These are phyloP conservation scores for Avahi laniger DNA, from an alignment of 2,797 vertebrate genomes.

Conservation along the genomic window DNA sequence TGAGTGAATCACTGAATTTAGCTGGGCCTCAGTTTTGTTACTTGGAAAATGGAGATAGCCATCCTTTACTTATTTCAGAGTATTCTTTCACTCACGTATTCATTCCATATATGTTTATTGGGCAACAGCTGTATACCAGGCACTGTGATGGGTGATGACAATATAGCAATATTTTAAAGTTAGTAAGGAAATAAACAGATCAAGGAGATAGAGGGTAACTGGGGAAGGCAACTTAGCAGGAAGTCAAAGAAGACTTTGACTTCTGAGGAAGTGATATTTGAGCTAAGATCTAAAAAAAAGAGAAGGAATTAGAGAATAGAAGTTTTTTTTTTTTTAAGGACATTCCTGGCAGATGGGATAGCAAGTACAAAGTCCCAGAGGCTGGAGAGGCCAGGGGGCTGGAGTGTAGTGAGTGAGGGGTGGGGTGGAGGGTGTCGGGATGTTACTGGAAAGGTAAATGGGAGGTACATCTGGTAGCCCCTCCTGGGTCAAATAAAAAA, in stretches of 20 bases:
- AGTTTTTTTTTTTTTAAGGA: background rate
- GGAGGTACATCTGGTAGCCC: background rate
- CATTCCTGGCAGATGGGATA: background rate
- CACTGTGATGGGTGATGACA: background rate
- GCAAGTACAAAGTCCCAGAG: background rate
- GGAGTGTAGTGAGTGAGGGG: background rate
- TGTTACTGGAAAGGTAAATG: background rate
- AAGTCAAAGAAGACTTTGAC: background rate
- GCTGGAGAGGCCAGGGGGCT: background rate
- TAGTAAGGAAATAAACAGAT: background rate
- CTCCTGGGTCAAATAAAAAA: background rate
- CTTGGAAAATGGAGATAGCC: background rate
- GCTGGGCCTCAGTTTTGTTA: background rate
- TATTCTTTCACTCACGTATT: background rate
- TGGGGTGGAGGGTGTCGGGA: background rate
- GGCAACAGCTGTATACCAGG: background rate
- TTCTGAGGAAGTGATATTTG: constrained; percentile 8
- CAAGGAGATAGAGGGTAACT: background rate
- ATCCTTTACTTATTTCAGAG: background rate
- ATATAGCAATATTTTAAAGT: background rate
- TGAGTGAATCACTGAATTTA: constrained; percentile 9
- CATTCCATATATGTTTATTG: background rate
- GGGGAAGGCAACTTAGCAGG: background rate
- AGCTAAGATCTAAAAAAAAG: background rate
- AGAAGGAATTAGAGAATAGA: background rate